phyloP scores from a whole-genome alignment of 2,113 vertebrate genomes.

The Thermophis baileyi region DNA sequence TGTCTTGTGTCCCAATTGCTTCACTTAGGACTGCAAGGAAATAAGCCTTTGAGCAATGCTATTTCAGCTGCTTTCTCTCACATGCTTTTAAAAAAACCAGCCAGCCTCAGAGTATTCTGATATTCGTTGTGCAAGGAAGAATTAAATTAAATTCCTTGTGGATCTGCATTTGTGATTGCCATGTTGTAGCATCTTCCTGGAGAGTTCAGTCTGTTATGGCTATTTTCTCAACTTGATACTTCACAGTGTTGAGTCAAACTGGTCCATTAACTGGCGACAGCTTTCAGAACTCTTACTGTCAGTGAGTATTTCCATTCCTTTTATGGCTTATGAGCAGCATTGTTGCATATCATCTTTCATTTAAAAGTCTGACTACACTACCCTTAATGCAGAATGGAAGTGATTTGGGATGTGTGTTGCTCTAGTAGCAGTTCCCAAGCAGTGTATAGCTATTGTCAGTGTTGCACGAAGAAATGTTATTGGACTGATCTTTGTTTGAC shows the following conservation, averaged over 20 bases:
- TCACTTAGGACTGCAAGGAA: not conserved
- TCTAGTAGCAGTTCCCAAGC: not conserved
- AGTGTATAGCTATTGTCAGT: not conserved
- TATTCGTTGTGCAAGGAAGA: not conserved
- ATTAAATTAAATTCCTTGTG: not conserved
- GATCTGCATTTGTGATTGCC: not conserved
- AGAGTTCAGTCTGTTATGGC: not conserved
- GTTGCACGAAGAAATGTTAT: not conserved
- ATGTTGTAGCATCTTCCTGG: not conserved
- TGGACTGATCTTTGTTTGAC: not conserved
- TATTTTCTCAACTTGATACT: not conserved
- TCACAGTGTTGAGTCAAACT: not conserved
- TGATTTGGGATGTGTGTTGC: not conserved
- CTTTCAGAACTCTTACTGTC: not conserved
- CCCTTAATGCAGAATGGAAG: not conserved
- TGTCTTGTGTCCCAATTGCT: not conserved
- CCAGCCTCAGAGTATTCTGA: not conserved
- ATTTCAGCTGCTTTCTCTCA: not conserved
- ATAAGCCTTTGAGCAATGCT: not conserved
- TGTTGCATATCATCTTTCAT: not conserved
- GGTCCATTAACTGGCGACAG: not conserved
- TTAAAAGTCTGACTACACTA: not conserved
- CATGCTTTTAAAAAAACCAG: not conserved
- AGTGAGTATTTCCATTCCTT: not conserved
- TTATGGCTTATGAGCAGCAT: not conserved